phyloP scores from a whole-genome alignment of 2,113 vertebrate species.

The Polypterus senegalus region DNA sequence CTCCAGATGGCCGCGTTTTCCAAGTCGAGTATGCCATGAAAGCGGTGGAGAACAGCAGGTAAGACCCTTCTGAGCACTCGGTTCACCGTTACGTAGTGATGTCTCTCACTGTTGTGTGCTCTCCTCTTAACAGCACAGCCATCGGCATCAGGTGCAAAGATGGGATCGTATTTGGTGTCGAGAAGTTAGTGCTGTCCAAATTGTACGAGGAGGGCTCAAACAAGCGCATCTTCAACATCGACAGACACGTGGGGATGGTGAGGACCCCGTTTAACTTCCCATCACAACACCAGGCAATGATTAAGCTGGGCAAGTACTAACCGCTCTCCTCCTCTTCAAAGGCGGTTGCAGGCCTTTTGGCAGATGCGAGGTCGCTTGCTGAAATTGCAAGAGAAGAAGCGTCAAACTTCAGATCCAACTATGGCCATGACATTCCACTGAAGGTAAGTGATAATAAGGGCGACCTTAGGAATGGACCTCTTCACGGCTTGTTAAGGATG shows the following conservation, averaged over 20 bases:
- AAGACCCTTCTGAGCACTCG: slow-evolving; percentile 19
- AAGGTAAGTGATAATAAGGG: slow-evolving; percentile 52
- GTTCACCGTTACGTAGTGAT: too few species aligned
- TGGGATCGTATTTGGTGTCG: slow-evolving; percentile 91
- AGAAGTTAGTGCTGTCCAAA: slow-evolving; percentile 93
- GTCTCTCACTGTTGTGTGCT: not conserved
- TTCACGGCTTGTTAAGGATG: not conserved
- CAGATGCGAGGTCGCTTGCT: slow-evolving; percentile 84
- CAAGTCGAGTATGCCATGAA: slow-evolving; percentile 98
- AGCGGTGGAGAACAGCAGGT: slow-evolving; percentile 97
- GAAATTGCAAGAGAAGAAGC: slow-evolving; percentile 93
- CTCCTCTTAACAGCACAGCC: slow-evolving; percentile 67
- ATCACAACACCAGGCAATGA: too few species aligned
- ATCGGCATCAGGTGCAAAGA: slow-evolving; percentile 94
- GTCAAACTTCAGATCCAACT: slow-evolving; percentile 90
- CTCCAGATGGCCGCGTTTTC: slow-evolving; percentile 92
- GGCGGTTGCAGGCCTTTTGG: slow-evolving; percentile 88
- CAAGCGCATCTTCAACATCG: slow-evolving; percentile 95
- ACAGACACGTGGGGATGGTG: slow-evolving; percentile 94
- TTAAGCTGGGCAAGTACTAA: too few species aligned
- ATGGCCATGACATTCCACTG: slow-evolving; percentile 88
- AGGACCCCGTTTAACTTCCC: slow-evolving; percentile 17
- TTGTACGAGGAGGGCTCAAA: slow-evolving; percentile 96
- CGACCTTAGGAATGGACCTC: rapidly evolving
- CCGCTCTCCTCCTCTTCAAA: slow-evolving; percentile 25